phyloP scores from a whole-genome alignment of 1,140 invertebrate species.

The Xylocopa sonorina region DNA sequence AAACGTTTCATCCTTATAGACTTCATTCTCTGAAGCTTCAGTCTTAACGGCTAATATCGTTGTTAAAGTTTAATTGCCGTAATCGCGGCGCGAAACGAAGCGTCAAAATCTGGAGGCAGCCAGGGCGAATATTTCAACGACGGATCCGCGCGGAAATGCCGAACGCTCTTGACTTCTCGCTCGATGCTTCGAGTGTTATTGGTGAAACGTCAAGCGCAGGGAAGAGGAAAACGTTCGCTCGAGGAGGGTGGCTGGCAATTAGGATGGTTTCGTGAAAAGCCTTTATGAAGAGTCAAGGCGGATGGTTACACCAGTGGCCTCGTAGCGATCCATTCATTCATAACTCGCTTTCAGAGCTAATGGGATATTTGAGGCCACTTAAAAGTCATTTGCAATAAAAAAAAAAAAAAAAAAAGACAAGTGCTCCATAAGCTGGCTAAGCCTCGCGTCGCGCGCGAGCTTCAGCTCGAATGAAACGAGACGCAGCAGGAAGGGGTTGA shows the following conservation, averaged over 20 bases:
- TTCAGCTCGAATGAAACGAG: neutral
- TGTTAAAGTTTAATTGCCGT: slow-evolving; percentile 4
- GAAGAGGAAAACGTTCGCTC: neutral
- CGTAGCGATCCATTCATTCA: slow-evolving; percentile 44
- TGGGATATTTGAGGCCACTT: slow-evolving; percentile 61
- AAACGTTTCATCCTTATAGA: slow-evolving; percentile 14
- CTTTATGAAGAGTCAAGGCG: slow-evolving; percentile 41
- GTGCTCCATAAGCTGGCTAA: slow-evolving; percentile 21
- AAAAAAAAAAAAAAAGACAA: neutral
- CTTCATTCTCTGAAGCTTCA: neutral
- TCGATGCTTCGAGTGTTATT: slow-evolving; percentile 11
- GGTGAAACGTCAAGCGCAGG: slow-evolving; percentile 6
- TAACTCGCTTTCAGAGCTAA: slow-evolving; percentile 54
- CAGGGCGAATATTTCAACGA: neutral
- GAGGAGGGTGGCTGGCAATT: slow-evolving; percentile 27
- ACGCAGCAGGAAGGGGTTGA: neutral
- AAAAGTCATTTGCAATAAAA: slow-evolving; percentile 59
- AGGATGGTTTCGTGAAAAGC: slow-evolving; percentile 30
- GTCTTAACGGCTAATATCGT: too few relatives aligned
- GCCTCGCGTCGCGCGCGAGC: neutral
- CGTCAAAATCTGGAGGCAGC: neutral
- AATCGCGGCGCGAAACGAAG: neutral
- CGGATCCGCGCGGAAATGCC: slow-evolving; percentile 6
- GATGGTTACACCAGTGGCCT: slow-evolving; percentile 27
- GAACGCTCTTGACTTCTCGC: neutral